These are phyloP conservation scores for Oikopleura albicans DNA, from an alignment of 23 tunicate genomes.

Conservation along the genomic window DNA sequence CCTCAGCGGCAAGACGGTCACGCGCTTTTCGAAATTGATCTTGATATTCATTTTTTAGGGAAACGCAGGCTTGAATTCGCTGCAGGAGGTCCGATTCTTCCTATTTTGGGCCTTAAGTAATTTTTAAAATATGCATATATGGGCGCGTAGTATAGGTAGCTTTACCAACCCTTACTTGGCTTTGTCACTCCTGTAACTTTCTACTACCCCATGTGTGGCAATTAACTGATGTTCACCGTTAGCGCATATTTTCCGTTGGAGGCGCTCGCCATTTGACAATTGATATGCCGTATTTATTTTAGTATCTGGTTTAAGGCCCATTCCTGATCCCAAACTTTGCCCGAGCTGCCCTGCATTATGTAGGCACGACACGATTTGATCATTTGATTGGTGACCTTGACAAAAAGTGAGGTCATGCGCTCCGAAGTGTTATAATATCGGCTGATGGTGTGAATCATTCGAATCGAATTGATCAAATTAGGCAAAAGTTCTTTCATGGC, in stretches of 20 bases:
- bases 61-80: slow-evolving; percentile 48
- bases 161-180: no score
- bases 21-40: neutral
- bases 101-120: no score
- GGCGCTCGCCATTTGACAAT: no score
- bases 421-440: slow-evolving; percentile 93
- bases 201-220: no score
- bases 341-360: slow-evolving; percentile 45
- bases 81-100: slow-evolving; percentile 42
- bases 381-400: slow-evolving; percentile 97
- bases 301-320: slow-evolving; percentile 34
- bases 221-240: no score
- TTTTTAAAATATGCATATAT: no score
- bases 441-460: slow-evolving; percentile 92
- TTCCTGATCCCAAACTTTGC: slow-evolving; percentile 85
- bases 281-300: no score
- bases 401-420: slow-evolving; percentile 86
- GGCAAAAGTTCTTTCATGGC: slow-evolving; percentile 91
- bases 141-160: no score
- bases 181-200: no score
- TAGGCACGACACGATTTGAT: slow-evolving; percentile 78
- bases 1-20: slow-evolving; percentile 35
- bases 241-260: no score
- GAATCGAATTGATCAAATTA: slow-evolving; percentile 77
- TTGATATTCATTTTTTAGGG: slow-evolving; percentile 76